Percentiles rank a stretch among this genome's conserved stretches.
Conservation (phyloP, 2,113 vertebrate species). For the Oostethus manadensis region DNA sequence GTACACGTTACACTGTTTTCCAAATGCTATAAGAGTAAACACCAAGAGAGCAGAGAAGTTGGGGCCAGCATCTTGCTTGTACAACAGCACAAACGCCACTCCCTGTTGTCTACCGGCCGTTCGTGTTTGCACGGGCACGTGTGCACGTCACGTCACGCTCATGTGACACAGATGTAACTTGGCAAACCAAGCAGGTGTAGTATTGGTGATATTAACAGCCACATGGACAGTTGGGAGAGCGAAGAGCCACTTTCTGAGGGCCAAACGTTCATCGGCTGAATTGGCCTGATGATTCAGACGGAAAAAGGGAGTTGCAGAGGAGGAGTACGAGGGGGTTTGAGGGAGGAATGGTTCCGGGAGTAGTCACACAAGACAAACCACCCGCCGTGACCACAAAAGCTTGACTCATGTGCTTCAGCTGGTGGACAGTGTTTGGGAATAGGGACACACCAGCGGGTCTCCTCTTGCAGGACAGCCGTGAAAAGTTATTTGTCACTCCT, state of each 20-base stretch:
- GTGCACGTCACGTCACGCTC: conserved; percentile 45
- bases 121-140: conserved; percentile 41
- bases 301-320: conserved; percentile 28
- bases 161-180: conserved; percentile 26
- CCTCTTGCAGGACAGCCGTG: conserved; percentile 25
- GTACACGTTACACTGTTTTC: conserved; percentile 41
- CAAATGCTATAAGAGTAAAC: conserved; percentile 16
- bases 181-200: conserved; percentile 39
- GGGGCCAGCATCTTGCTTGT: conserved; percentile 30
- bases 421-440: conserved; percentile 40
- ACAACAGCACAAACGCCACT: conserved; percentile 39
- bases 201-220: conserved; percentile 36
- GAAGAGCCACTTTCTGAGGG: conserved; percentile 21
- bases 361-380: conserved; percentile 55
- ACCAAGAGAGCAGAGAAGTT: neutral
- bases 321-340: conserved; percentile 32
- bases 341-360: conserved; percentile 52
- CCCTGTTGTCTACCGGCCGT: conserved; percentile 35
- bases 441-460: conserved; percentile 28
- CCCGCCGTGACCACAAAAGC: conserved; percentile 57
- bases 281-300: conserved; percentile 45
- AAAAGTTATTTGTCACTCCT: conserved; percentile 20
- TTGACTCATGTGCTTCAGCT: conserved; percentile 59
- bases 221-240: conserved; percentile 22
- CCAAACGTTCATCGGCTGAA: conserved; percentile 28